Evolutionary conservation across 1,140 invertebrate genomes (phyloP).

Genomic region (Reticulitermes speratus): DNA sequence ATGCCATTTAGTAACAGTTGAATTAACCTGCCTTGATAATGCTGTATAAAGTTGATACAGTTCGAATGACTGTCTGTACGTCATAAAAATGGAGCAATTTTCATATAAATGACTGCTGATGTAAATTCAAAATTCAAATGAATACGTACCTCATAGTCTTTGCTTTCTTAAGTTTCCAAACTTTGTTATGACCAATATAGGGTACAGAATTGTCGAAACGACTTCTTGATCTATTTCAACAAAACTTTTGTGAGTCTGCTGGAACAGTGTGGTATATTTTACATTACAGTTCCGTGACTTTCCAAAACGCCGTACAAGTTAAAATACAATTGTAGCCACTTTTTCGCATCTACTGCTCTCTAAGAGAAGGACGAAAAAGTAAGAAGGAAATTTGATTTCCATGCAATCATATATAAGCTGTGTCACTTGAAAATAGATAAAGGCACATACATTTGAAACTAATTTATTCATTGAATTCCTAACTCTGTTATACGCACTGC

Average conservation of each 20-base stretch:
- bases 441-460: constrained; percentile 19
- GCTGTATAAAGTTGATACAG: neutral
- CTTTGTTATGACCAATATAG: neutral
- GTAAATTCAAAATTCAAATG: neutral
- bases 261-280: neutral
- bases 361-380: neutral
- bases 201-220: neutral
- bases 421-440: neutral
- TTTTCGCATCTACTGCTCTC: neutral
- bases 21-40: neutral
- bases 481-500: neutral
- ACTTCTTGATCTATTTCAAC: neutral
- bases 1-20: neutral
- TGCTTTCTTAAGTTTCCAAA: neutral
- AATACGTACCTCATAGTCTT: neutral
- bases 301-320: neutral
- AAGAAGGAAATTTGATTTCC: constrained; percentile 1
- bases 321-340: constrained; percentile 14
- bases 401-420: constrained; percentile 1
- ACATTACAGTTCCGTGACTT: neutral
- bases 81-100: neutral
- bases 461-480: constrained; percentile 13
- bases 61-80: neutral
- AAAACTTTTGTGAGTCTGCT: neutral
- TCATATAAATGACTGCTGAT: neutral